A percentile compares a stretch with the other conserved stretches of the same genome.
Evolutionary conservation across 2,888 invertebrate genomes (phyloP).

Genomic region (Andrena trimmerana): DNA sequence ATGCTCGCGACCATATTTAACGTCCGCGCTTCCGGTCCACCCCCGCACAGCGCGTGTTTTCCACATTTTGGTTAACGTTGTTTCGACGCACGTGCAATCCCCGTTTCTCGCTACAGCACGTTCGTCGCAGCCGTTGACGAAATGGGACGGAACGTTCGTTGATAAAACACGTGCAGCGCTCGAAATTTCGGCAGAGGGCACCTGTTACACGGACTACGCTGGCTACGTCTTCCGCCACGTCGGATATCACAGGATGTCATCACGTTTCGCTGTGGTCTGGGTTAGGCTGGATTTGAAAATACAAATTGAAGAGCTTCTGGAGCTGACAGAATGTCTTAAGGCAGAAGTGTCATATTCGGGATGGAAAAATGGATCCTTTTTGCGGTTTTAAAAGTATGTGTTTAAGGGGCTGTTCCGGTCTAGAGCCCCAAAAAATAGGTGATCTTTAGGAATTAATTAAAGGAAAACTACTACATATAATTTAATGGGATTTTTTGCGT

Average conservation of each 20-base stretch:
- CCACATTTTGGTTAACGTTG: constrained; percentile 35
- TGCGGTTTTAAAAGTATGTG: no score
- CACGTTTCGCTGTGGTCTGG: not conserved
- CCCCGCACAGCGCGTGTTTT: constrained; percentile 4
- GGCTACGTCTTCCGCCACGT: constrained; percentile 46
- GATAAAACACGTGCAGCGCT: constrained; percentile 71
- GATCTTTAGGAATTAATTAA: no score
- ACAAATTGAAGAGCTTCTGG: not conserved
- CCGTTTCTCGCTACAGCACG: constrained; percentile 58
- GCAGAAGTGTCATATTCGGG: no score
- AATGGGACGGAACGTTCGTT: constrained; percentile 46
- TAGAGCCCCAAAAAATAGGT: no score
- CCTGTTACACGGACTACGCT: constrained; percentile 73
- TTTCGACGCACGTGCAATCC: constrained; percentile 13
- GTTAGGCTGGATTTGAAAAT: not conserved
- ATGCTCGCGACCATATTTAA: constrained; percentile 7
- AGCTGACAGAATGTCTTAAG: no score
- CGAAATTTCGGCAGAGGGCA: constrained; percentile 67
- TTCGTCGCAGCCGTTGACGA: constrained; percentile 69
- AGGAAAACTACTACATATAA: no score
- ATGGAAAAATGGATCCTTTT: no score
- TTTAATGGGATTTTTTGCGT: no score
- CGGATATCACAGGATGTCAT: not conserved
- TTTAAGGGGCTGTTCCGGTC: no score
- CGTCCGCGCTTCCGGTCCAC: not conserved